Base-by-base conservation (phyloP, 1,140 invertebrate species). In the Trichonephila clavata region DNA sequence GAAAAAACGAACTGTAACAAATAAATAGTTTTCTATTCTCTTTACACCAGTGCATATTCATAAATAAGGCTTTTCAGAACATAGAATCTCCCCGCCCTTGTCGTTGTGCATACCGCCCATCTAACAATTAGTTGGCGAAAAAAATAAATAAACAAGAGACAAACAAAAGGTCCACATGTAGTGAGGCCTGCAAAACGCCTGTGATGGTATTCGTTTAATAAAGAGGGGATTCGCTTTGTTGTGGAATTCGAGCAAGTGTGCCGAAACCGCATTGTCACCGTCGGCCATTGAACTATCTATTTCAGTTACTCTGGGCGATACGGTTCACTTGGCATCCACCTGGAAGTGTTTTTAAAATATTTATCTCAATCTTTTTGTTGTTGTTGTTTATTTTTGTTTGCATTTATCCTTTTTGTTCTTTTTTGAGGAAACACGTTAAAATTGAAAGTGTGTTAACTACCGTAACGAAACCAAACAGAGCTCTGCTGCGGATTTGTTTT, bases 281-380 rank as follows among this genome's bases (percentile, higher is more conserved):
- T 5, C 21, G 90, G 90, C 39, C 90, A 65, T 84, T 92, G 90
- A 92, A 92, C 90, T 92, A 92, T 83, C 90, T 92, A 92, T 92
- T 92, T 92, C 90, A 92, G 90, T 92, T 92, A 84, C 43, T 90
- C 24, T 32, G 20, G 71, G 8, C 63, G 77, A 92, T 84, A 84
- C 90, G 90, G 90, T 92, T 68, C 80, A 84, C n/a, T 80, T 57
- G 27, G 50, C 68, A 39, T 61, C 71, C 68, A 80, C 71, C 68
- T 60, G 27, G 50, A 61, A 90, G 68, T 39, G 43, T 89, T 89
- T 86, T 89, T 84, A 84, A 84, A 89, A 89, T 89, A 89, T 77
- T 77, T 77, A 77, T 77, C 71, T 16, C 13, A 18, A 39, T 13
- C 39, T 32, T 86, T 86, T 86, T 61, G 4, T 50, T 39, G 16